Conservation (phyloP, 1,140 invertebrate genomes). For the Micrasema longulum region DNA sequence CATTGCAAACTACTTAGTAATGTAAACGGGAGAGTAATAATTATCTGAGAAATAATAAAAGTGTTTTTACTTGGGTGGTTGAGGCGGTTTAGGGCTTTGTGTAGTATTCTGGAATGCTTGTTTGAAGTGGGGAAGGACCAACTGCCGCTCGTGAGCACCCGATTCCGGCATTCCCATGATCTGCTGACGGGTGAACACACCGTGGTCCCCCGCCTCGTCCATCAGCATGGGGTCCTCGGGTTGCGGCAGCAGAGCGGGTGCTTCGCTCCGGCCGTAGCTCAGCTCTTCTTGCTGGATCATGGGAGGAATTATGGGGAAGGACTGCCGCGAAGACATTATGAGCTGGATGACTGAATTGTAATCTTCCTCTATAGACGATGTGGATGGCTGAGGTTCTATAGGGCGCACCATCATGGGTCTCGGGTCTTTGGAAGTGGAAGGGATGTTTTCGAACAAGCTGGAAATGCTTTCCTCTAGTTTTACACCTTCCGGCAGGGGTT, state of each 20-base stretch:
- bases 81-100: conserved; percentile 65
- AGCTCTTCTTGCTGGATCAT: conserved; percentile 19
- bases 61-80: conserved; percentile 59
- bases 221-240: conserved; percentile 52
- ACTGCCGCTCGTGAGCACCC: conserved; percentile 43
- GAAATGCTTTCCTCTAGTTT: conserved; percentile 33
- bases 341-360: conserved; percentile 5
- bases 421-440: conserved; percentile 21
- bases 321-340: conserved; percentile 23
- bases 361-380: conserved; percentile 18
- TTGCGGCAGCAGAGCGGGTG: conserved; percentile 58
- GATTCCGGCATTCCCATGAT: conserved; percentile 19
- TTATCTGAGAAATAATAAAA: conserved; percentile 8
- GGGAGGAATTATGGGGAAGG: conserved; percentile 19
- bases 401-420: conserved; percentile 38
- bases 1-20: no score
- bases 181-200: conserved; percentile 46
- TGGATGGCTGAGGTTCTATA: background rate
- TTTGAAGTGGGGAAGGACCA: conserved; percentile 63
- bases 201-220: conserved; percentile 48
- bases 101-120: conserved; percentile 64
- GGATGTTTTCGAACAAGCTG: conserved; percentile 13
- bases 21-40: no score
- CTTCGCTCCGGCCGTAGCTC: background rate
- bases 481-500: conserved; percentile 14